These are phyloP conservation scores for Pheosia tremula DNA, from an alignment of 2,888 invertebrate species.

Conservation along the genomic window DNA sequence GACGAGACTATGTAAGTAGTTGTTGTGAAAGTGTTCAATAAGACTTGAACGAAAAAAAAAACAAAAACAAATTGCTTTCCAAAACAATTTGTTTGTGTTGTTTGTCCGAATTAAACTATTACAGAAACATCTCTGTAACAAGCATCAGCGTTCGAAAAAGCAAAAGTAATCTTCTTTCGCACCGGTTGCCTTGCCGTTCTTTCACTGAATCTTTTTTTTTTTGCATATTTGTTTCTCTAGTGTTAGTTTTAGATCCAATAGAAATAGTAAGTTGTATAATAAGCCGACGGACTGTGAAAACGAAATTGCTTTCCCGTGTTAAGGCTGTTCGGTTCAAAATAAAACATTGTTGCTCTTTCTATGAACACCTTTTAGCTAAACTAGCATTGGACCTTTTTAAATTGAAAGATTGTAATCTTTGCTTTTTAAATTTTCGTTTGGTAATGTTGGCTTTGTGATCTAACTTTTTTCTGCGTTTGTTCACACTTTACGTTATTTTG, in stretches of 20 bases:
- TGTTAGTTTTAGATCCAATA: conserved; percentile 14
- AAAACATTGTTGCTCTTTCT: conserved; percentile 34
- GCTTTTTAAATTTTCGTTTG: conserved; percentile 44
- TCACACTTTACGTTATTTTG: not conserved
- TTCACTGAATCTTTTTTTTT: not conserved
- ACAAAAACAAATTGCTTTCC: no score
- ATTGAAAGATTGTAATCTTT: conserved; percentile 70
- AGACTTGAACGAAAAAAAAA: no score
- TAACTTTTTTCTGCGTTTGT: conserved; percentile 15
- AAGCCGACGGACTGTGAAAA: conserved; percentile 33
- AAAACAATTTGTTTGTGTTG: no score
- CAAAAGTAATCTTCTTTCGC: not conserved
- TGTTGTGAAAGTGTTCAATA: no score
- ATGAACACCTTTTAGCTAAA: conserved; percentile 24
- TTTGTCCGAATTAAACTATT: no score
- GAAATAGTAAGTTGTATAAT: conserved; percentile 37
- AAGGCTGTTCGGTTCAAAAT: conserved; percentile 29
- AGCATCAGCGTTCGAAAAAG: no score
- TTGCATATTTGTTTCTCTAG: not conserved
- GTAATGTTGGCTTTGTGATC: conserved; percentile 29
- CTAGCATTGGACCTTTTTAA: conserved; percentile 52
- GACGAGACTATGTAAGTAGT: no score
- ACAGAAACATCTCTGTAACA: no score
- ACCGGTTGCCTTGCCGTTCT: not conserved
- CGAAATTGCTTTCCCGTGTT: conserved; percentile 41